Percentiles rank a stretch among this genome's conserved stretches.
These are phyloP conservation scores for Sardinella longiceps DNA, from an alignment of 2,797 vertebrate species.

Conservation along the genomic window DNA sequence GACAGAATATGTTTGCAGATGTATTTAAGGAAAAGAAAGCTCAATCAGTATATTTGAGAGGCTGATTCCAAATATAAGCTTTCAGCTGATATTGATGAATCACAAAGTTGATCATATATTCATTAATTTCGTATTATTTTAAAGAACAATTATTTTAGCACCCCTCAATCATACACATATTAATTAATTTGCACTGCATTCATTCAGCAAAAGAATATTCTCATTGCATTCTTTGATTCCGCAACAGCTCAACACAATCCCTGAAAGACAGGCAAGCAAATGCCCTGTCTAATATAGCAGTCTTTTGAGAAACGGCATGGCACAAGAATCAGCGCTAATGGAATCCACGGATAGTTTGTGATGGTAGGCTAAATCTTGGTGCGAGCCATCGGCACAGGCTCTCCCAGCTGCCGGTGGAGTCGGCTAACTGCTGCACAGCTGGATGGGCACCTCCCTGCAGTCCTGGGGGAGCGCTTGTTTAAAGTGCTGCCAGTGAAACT, in stretches of 20 bases:
- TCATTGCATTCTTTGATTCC: not conserved
- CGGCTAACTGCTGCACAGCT: slow-evolving; percentile 30
- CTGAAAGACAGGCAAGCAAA: not conserved
- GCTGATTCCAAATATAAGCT: too few relatives aligned
- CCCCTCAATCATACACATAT: not conserved
- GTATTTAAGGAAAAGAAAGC: not conserved
- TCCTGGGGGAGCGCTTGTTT: slow-evolving; percentile 41
- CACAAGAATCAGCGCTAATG: slow-evolving; percentile 19
- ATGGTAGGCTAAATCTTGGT: slow-evolving; percentile 34
- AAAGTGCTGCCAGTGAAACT: slow-evolving; percentile 41
- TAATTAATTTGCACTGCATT: not conserved
- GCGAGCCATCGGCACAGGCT: slow-evolving; percentile 18
- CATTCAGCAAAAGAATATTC: not conserved
- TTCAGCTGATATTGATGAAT: too few relatives aligned
- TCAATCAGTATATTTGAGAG: too few relatives aligned
- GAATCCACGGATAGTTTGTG: slow-evolving; percentile 21
- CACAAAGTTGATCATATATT: not conserved
- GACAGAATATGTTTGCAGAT: not conserved
- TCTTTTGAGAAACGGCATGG: slow-evolving; percentile 28
- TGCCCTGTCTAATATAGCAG: not conserved
- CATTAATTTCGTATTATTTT: not conserved
- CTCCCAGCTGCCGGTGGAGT: slow-evolving; percentile 38
- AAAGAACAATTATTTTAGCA: not conserved
- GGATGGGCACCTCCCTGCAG: slow-evolving; percentile 23
- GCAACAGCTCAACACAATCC: not conserved